Base-by-base conservation (phyloP, 2,113 vertebrate genomes). In the Anguilla rostrata region DNA sequence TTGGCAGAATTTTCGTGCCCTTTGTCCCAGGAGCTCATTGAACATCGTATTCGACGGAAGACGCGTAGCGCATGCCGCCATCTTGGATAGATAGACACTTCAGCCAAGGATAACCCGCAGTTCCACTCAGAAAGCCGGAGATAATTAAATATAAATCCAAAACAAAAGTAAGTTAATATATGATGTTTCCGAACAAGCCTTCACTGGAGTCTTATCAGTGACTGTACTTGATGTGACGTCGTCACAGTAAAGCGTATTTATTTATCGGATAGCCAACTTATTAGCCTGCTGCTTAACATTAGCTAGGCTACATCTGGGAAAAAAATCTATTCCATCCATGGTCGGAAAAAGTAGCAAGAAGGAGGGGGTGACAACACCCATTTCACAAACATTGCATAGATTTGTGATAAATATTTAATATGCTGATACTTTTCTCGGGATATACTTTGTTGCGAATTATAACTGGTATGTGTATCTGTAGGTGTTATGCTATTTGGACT, bases 21-120 rank as follows among this genome's bases (percentile, higher is more conserved):
- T 34, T 82, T 46, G 78, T 81, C 79, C 79, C 39, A 49, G 5
- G 56, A 60, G 39, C 56, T 34, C 29, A 60, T 29, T 34, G 82
- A 83, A 49, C 49, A 29, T 39, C 53, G 18, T 75, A 41, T 56
- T 14, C 85, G 78, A 57, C 85, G 85, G 85, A 86, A 63, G 53
- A 41, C 78, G 79, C 79, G 39, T 41, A 66, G 85, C 40, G 79
- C 79, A 29, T 11, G 56, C 78, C 79, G 85, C 85, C 85, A 86
- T 86, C 85, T 86, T 86, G 85, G 85, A 46, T 22, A 34, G 78
- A 83, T 16, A 60, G 57, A 46, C 22, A 81, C 78, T 60, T 86
- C 12, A 41, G 84, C 79, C 78, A 63, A 78, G 85, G 79, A 66
- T 60, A 57, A 40, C 78, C 56, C 78, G 57, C 79, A 34, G 78